Evolutionary conservation across 2,113 vertebrate species (phyloP).

Genomic region (Sinocyclocheilus rhinocerous): DNA sequence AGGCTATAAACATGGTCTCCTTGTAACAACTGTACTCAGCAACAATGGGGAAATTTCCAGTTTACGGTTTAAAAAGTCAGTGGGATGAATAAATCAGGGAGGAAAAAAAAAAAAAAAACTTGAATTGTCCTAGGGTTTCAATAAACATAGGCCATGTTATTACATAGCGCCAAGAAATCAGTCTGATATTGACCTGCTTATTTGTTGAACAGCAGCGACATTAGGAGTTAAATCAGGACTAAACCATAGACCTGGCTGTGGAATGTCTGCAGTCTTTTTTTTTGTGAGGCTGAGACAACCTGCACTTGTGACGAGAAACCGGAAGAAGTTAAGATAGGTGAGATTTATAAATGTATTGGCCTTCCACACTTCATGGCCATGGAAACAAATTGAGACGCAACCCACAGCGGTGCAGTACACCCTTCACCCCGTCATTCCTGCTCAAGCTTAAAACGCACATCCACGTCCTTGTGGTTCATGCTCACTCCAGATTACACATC

Average conservation of each 20-base stretch:
- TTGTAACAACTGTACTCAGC: background rate
- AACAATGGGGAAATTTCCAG: background rate
- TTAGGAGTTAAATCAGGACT: constrained; percentile 4
- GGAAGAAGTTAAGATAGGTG: background rate
- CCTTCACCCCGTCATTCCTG: background rate
- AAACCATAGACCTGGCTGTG: constrained; percentile 34
- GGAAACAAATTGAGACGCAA: constrained; percentile 23
- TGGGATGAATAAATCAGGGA: background rate
- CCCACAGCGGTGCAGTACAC: background rate
- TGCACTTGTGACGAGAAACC: background rate
- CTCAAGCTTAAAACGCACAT: background rate
- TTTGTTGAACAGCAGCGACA: background rate
- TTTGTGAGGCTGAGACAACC: background rate
- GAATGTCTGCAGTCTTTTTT: constrained; percentile 48
- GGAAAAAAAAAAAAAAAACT: background rate
- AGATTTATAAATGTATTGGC: background rate
- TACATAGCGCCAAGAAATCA: background rate
- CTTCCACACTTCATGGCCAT: background rate
- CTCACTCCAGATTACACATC: constrained; percentile 15
- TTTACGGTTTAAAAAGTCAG: background rate
- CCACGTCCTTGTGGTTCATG: background rate
- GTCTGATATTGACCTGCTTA: background rate
- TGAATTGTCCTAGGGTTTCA: background rate
- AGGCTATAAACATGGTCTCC: background rate
- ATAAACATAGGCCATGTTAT: background rate